phyloP scores from a whole-genome alignment of 2,797 vertebrate species.

The Eidolon dupreanum region DNA sequence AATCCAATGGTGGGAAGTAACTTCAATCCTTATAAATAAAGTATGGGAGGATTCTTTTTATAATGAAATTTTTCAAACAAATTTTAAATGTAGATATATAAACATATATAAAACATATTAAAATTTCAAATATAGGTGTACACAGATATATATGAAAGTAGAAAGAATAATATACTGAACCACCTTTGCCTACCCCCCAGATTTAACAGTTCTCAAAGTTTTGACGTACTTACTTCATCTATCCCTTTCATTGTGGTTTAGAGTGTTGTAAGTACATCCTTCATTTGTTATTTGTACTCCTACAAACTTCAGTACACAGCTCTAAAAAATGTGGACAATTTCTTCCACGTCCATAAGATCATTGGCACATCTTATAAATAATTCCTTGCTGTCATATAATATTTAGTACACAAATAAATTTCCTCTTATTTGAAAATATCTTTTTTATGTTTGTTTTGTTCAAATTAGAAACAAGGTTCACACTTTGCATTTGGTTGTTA shows the following conservation, averaged over 20 bases:
- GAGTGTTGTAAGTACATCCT: background rate
- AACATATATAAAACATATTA: background rate
- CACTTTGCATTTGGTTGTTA: background rate
- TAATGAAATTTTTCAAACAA: background rate
- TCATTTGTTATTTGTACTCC: background rate
- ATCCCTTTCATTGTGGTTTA: background rate
- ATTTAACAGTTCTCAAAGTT: background rate
- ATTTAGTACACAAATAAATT: background rate
- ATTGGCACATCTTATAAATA: background rate
- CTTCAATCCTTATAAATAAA: background rate
- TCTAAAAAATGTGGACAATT: background rate
- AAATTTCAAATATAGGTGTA: background rate
- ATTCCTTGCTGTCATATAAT: background rate
- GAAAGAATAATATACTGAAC: background rate
- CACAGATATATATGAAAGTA: background rate
- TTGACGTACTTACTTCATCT: background rate
- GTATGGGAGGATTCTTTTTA: background rate
- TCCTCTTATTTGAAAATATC: background rate
- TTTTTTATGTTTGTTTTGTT: slow-evolving; percentile 26
- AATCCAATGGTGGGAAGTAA: background rate
- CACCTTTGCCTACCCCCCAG: background rate
- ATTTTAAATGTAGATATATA: background rate
- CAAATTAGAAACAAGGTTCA: background rate
- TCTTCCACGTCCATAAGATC: background rate
- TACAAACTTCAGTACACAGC: background rate